Percentiles rank a stretch among this genome's conserved stretches.
These are phyloP conservation scores for Drosophila ironensis DNA, from an alignment of 1,140 invertebrate genomes.

Conservation along the genomic window DNA sequence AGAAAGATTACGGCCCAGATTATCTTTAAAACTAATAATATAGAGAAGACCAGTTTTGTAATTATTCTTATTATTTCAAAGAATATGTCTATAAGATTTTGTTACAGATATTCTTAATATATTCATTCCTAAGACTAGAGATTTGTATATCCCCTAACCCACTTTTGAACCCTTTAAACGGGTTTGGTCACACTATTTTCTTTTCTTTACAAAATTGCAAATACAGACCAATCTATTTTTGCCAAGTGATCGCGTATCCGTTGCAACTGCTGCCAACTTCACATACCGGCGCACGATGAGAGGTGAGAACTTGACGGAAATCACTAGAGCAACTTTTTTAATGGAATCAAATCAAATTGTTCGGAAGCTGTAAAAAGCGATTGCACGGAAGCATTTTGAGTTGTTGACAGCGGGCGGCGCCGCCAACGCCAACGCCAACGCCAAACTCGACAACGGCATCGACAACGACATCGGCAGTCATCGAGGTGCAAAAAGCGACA, in stretches of 20 bases:
- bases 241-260: conserved; percentile 10
- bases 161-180: no score
- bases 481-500: conserved; percentile 68
- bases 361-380: conserved; percentile 81
- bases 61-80: no score
- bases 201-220: no score
- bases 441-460: conserved; percentile 28
- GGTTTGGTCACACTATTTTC: no score
- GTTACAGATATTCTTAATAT: no score
- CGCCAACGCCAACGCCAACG: conserved; percentile 3
- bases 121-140: no score
- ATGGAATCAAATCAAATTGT: conserved; percentile 82
- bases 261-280: conserved; percentile 48
- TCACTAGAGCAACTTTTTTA: conserved; percentile 79
- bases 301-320: conserved; percentile 47
- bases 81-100: no score
- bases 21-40: no score
- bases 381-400: conserved; percentile 80
- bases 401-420: conserved; percentile 65
- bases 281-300: conserved; percentile 24
- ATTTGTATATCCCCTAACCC: no score
- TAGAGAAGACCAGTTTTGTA: no score
- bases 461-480: conserved; percentile 48
- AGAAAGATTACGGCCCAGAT: no score
- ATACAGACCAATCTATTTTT: no score